Percentiles rank a stretch among this genome's conserved stretches.
Conservation (phyloP, 2,888 invertebrate species). For the Ormia ochracea region DNA sequence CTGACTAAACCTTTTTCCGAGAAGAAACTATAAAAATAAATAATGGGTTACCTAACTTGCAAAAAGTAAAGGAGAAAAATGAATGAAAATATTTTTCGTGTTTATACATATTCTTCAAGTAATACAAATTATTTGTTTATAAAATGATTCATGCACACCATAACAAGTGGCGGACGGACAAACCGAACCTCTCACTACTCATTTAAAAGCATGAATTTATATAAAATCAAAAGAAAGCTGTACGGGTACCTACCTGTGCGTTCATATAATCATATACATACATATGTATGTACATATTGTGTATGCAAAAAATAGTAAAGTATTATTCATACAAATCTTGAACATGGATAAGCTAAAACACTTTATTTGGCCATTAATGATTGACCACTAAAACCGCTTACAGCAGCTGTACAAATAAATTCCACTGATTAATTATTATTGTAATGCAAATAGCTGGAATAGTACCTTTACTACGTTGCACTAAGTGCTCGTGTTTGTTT, state of each 20-base stretch:
- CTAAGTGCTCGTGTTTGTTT: conserved; percentile 3
- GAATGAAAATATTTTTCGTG: background rate
- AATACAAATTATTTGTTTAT: conserved; percentile 42
- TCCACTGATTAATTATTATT: conserved; percentile 36
- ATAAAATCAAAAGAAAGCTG: conserved; percentile 46
- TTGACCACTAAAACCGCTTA: conserved; percentile 49
- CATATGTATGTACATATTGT: background rate
- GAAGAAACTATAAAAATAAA: conserved; percentile 9
- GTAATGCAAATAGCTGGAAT: conserved; percentile 10
- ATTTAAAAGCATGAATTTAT: conserved; percentile 2
- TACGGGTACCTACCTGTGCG: too few relatives aligned
- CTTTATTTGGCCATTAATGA: conserved; percentile 56
- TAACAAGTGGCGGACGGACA: conserved; percentile 1
- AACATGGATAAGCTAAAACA: conserved; percentile 47
- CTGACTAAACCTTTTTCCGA: conserved; percentile 33
- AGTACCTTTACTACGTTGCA: conserved; percentile 8
- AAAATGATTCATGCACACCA: conserved; percentile 46
- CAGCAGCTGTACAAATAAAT: conserved; percentile 33
- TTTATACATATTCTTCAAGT: conserved; percentile 20
- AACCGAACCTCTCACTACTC: background rate
- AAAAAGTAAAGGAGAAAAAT: background rate
- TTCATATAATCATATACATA: background rate
- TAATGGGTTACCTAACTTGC: conserved; percentile 2
- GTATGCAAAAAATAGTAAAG: conserved; percentile 31
- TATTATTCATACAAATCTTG: conserved; percentile 3